Evolutionary conservation across 2,113 vertebrate genomes (phyloP).

Genomic region (Saguinus midas): DNA sequence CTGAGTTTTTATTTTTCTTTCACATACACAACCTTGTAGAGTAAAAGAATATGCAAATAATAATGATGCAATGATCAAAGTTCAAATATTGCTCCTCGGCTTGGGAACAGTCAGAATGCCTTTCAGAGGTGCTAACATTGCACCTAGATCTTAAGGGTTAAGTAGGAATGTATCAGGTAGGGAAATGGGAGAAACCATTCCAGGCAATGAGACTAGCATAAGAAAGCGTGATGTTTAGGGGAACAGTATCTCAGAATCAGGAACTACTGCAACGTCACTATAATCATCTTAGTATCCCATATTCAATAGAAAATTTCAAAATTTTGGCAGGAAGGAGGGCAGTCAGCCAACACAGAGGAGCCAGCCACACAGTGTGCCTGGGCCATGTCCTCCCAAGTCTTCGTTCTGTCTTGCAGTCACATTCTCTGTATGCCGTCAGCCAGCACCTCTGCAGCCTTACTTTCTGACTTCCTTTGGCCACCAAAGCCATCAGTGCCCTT

Average conservation of each 20-base stretch:
- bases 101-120: not conserved
- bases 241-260: not conserved
- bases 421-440: not conserved
- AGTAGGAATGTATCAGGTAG: slow-evolving; percentile 1
- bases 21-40: not conserved
- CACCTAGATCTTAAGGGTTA: not conserved
- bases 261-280: not conserved
- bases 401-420: not conserved
- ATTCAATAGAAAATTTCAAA: not conserved
- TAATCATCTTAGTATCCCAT: not conserved
- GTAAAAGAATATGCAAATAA: not conserved
- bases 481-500: not conserved
- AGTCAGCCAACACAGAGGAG: not conserved
- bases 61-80: not conserved
- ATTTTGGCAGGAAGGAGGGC: not conserved
- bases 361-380: not conserved
- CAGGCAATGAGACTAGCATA: not conserved
- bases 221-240: not conserved
- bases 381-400: not conserved
- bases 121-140: not conserved
- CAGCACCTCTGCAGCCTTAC: not conserved
- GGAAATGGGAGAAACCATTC: not conserved
- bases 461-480: not conserved
- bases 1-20: too few species aligned
- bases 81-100: not conserved